Base-by-base conservation (phyloP, 2,797 vertebrate species). In the Oryzias sinensis region DNA sequence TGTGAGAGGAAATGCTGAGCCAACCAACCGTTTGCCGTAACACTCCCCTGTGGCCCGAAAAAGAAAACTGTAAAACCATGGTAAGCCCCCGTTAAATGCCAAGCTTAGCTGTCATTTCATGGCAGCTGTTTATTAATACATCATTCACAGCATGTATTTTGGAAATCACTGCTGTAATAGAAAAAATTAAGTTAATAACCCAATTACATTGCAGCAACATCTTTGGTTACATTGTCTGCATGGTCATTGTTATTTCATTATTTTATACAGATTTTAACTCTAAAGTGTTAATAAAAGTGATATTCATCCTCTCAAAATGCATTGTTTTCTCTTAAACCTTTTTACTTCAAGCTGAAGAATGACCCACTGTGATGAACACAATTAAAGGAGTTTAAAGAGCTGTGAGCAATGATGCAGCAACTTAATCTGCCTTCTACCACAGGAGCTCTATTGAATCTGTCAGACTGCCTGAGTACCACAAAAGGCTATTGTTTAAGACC, bases 381-480 rank as follows among this genome's bases (percentile, higher is more conserved):
- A 87, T 87, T 84, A 86, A 86, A 82, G 63, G 70, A 27, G 25
- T 66, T 68, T 72, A 57, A 76, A 71, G 66, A 81, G 78, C 74
- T 48, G 22, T 68, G 69, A 81, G 86, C 81, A 61, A 72, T 69
- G 75, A 86, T 80, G 81, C 78, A 75, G 73, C 25, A 76, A 82
- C 80, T 82, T 83, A 77, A 80, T 87, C 77, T 82, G 72, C 74
- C 72, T 65, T 79, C 71, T 76, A 17, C 62, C 76, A 68, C 77
- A 1, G 59, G 24, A 44, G 45, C 77, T 70, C 53, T 79, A 82
- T 86, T 79, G 78, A 80, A 78, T 81, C 56, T 79, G 83, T 86
- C 83, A 81, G 73, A 77, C 70, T 71, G 76, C 76, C 62, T 14
- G 25, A 3, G 61, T 25, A 40, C 72, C 73, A 84, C 76, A 86